Evolutionary conservation across 1,140 invertebrate genomes (phyloP), one percentile per base, ranked within the genome.

Genomic region (Zaprionus camerounensis): DNA sequence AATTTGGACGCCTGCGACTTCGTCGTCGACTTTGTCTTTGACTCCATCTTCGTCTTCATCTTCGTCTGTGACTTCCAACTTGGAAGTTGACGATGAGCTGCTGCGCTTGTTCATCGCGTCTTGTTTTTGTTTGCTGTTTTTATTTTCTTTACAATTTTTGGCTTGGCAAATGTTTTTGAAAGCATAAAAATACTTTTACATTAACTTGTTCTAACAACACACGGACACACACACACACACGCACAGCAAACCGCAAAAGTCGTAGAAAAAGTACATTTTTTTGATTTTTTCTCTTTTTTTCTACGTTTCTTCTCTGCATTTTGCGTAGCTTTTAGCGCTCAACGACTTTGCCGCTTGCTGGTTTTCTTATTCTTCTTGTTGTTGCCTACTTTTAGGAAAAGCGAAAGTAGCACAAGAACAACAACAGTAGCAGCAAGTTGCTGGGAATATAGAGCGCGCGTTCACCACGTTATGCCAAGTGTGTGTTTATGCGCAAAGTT

Each of bases 101-200:
- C 59, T 65, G 46, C 31, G 24, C 28, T 44, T 44, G 41, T 68
- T 38, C 17, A 24, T 6, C 24, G 31, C 17, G 20, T 36, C 36
- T 69, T 76, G 24, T 68, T 71, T 41, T 61, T 71, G 76, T 64
- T 70, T 71, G 78, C 59, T 79, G 80, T 82, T 85, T 75, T 88
- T 90, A 82, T 88, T 88, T 90, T 90, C 81, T 84, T 88, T 85
- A 80, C 77, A 88, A 88, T 90, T 88, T 91, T 88, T 80, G 72
- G 78, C 81, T 80, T 72, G 78, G 71, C 81, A 85, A 88, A 88
- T 88, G 85, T 88, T 88, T 88, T 90, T 82, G 72, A 90, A 88
- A 90, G 86, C 85, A 90, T 90, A 90, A 90, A 90, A 90, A 90
- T 90, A 90, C 86, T 90, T 90, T 85, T 90, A 90, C 86, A 90